A percentile compares a stretch with the other conserved stretches of the same genome.
These are phyloP conservation scores for Ctenoplectra terminalis DNA, from an alignment of 1,140 invertebrate species.

Conservation along the genomic window DNA sequence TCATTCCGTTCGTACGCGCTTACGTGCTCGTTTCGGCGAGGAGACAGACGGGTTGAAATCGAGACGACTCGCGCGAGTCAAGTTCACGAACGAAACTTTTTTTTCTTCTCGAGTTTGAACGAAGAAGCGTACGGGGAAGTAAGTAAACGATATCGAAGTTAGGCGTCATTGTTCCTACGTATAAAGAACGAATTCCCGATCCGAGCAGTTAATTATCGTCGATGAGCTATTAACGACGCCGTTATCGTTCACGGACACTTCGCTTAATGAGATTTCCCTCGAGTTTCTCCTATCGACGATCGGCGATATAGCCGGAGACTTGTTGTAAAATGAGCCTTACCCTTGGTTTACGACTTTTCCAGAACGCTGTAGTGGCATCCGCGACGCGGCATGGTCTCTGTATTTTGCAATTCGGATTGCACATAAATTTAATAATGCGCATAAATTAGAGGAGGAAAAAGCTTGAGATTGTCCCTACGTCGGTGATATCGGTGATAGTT, in stretches of 20 bases:
- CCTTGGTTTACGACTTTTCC: conserved; percentile 63
- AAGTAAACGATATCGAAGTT: conserved; percentile 36
- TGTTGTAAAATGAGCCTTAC: conserved; percentile 49
- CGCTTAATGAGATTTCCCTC: conserved; percentile 68
- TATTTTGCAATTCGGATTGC: conserved; percentile 48
- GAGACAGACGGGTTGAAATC: background rate
- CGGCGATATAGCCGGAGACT: conserved; percentile 12
- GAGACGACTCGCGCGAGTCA: background rate
- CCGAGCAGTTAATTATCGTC: conserved; percentile 63
- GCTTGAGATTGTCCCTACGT: background rate
- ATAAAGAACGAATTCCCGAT: conserved; percentile 24
- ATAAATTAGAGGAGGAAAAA: conserved; percentile 15
- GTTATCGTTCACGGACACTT: conserved; percentile 65
- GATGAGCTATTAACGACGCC: conserved; percentile 62
- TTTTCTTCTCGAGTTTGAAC: background rate
- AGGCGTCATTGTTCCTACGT: conserved; percentile 52
- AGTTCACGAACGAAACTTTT: no score
- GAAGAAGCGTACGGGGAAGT: background rate
- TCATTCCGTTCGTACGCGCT: background rate
- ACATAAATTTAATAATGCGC: conserved; percentile 50
- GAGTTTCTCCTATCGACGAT: conserved; percentile 64
- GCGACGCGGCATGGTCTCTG: conserved; percentile 9
- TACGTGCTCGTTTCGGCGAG: no score
- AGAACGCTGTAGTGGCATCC: conserved; percentile 13
- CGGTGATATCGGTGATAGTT: no score